Base-by-base conservation (phyloP, 2,888 invertebrate genomes). In the Eugnorisma glareosa region DNA sequence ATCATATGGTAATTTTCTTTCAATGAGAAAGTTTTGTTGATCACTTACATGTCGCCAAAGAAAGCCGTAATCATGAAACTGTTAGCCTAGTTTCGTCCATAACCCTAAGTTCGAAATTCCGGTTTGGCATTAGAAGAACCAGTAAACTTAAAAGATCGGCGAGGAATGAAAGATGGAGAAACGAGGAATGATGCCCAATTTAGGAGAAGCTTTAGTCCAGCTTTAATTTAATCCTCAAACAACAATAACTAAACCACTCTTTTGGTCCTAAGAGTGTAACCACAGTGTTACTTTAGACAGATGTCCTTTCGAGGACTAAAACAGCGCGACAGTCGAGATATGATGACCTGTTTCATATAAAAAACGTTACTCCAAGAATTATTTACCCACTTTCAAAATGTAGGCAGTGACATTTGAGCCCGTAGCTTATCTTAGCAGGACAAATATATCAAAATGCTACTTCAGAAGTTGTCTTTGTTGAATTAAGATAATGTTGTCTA, bases 401-500 rank as follows among this genome's bases (percentile, higher is more conserved):
- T 74, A 54, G 40, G 54, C 51, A 73, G 70, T 70, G 74, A 78
- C 76, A 74, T 77, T 79, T 40, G 54, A 75, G 77, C 67, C 48
- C 63, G 63, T 48, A 85, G 86, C 92, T 95, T 95, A 95, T 95
- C 95, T 89, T 78, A 68, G 75, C 88, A 90, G 79, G 89, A 85
- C 91, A 94, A 94, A 94, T 92, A 93, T 91, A 92, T 91, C 90
- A 92, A 91, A 90, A 92, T 89, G 94, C 95, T 95, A 93, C 95
- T 93, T 93, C 93, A 95, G 95, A 91, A 96, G 95, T 94, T 90
- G 90, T 88, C 89, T 88, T 87, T 93, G 90, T 93, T 88, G 90
- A 89, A 87, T 75, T 83, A 82, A 93, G 95, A 96, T 96, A 95
- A 92, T 89, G 90, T 82, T 82, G 79, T 83, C 83, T 89, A 88